Conservation (phyloP, 2,113 vertebrate genomes). For the Elaphurus davidianus region DNA sequence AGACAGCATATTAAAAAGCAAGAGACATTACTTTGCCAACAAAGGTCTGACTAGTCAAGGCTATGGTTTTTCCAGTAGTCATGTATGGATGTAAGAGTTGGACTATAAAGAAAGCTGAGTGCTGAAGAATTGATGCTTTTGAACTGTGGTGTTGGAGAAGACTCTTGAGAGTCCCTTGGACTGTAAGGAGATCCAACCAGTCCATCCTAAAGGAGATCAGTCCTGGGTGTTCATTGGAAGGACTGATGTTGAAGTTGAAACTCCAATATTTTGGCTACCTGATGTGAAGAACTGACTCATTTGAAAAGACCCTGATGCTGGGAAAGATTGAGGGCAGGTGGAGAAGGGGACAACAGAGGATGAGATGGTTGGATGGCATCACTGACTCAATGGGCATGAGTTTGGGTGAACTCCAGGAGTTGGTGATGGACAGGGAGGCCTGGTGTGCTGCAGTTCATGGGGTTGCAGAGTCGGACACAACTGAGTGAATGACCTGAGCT, state of each 20-base stretch:
- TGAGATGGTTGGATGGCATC: background rate
- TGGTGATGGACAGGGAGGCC: background rate
- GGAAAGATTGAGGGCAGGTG: background rate
- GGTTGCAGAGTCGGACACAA: rapidly evolving
- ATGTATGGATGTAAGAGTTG: background rate
- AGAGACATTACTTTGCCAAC: background rate
- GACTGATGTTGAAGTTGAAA: background rate
- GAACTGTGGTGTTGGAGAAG: background rate
- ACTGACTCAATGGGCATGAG: background rate
- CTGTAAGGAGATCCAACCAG: rapidly evolving
- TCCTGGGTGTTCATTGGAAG: background rate
- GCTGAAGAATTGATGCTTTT: rapidly evolving
- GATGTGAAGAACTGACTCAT: background rate
- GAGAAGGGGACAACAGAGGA: background rate
- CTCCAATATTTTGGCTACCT: background rate
- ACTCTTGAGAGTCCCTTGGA: background rate
- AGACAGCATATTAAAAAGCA: background rate
- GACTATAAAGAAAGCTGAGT: background rate
- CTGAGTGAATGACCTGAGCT: background rate
- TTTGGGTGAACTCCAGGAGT: background rate
- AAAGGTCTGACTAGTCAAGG: background rate
- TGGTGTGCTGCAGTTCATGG: background rate
- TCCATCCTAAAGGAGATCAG: background rate
- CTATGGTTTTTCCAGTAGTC: background rate
- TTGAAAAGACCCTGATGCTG: background rate